These are phyloP conservation scores for Zeugodacus cucurbitae DNA, from an alignment of 1,140 invertebrate species.

Conservation along the genomic window DNA sequence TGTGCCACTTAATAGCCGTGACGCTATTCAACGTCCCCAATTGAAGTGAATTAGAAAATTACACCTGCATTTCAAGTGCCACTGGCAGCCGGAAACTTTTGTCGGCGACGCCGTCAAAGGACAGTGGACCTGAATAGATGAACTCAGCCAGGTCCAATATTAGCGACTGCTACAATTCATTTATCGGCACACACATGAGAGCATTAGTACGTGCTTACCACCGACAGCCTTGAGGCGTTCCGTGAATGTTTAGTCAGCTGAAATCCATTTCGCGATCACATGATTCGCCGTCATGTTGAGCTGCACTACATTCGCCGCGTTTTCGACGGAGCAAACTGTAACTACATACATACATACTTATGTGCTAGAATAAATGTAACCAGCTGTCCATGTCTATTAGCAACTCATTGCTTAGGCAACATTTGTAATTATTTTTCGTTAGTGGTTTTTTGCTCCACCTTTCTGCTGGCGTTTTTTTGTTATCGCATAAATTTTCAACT, in stretches of 20 bases:
- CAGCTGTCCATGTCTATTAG: background rate
- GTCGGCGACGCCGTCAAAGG: background rate
- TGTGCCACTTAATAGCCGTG: background rate
- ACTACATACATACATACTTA: no score
- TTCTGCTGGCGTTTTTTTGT: background rate
- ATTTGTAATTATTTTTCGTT: background rate
- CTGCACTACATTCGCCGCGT: background rate
- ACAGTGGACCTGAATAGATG: background rate
- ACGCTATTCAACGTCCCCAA: background rate
- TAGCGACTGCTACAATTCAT: no score
- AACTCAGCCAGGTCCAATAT: background rate
- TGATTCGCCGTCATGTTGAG: background rate
- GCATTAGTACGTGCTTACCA: background rate
- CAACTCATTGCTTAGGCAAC: background rate
- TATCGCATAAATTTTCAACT: background rate
- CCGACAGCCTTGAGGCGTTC: background rate
- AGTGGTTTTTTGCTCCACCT: background rate
- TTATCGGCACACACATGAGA: background rate
- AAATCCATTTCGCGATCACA: slow-evolving; percentile 13
- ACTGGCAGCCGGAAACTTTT: background rate
- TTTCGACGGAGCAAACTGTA: background rate
- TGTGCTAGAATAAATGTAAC: background rate
- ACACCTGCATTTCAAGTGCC: background rate
- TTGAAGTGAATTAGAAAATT: slow-evolving; percentile 31
- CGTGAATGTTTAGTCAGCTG: slow-evolving; percentile 14